These are phyloP conservation scores for Amblyornis subalaris DNA, from an alignment of 2,113 vertebrate genomes.

Conservation along the genomic window DNA sequence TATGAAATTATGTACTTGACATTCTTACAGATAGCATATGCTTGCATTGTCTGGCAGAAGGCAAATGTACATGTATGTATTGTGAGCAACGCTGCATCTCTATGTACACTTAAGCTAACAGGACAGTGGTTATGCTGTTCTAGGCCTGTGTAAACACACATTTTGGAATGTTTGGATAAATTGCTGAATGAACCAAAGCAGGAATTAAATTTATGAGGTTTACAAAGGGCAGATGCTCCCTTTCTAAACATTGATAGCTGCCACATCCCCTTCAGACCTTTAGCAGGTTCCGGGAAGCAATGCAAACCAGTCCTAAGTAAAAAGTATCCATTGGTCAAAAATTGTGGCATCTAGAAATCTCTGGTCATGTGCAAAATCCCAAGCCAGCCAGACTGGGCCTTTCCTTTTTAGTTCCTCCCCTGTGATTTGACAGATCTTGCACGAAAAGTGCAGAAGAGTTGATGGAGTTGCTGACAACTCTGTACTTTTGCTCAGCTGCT, in stretches of 20 bases:
- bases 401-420: neutral
- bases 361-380: neutral
- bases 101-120: neutral
- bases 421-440: neutral
- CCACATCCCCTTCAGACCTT: neutral
- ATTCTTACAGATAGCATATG: neutral
- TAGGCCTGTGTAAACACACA: neutral
- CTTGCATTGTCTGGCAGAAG: neutral
- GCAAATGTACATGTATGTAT: accelerated
- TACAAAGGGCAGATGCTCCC: neutral
- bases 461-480: neutral
- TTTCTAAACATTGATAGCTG: neutral
- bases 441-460: neutral
- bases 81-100: neutral
- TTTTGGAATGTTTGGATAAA: neutral
- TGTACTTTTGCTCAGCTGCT: neutral
- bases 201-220: neutral
- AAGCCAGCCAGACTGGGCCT: neutral
- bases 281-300: neutral
- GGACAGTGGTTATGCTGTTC: neutral
- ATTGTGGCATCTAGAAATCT: neutral
- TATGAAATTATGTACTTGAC: neutral
- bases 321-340: neutral
- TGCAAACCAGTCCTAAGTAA: neutral
- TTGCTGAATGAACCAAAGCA: neutral